Evolutionary conservation across 1,140 invertebrate species (phyloP).

Genomic region (Aphidius ervi): DNA sequence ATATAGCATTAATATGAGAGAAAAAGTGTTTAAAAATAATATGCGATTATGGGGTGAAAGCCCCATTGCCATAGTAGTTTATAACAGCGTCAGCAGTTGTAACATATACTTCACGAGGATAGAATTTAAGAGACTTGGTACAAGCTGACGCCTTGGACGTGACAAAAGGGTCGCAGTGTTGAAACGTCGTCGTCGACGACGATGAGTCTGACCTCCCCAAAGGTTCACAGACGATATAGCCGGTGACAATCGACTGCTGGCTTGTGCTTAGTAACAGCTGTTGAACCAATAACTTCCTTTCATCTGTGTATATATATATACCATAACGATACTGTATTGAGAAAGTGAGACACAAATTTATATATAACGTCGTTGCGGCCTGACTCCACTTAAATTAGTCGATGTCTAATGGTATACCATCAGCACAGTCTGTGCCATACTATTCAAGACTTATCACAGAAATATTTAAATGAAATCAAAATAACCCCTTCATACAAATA

Average conservation of each 20-base stretch:
- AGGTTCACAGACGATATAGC: conserved; percentile 23
- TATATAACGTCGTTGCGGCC: not conserved
- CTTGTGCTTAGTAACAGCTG: conserved; percentile 46
- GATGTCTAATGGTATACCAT: conserved; percentile 8
- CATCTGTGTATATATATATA: not conserved
- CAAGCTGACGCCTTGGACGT: conserved; percentile 48
- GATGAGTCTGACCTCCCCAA: conserved; percentile 47
- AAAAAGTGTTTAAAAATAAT: conserved; percentile 16
- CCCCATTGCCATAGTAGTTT: conserved; percentile 34
- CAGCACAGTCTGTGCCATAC: conserved; percentile 15
- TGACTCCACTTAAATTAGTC: conserved; percentile 19
- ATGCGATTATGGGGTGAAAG: conserved; percentile 10
- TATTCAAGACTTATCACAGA: not conserved
- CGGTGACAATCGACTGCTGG: conserved; percentile 49
- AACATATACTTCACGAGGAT: conserved; percentile 31
- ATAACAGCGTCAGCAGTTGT: conserved; percentile 53
- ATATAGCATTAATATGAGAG: conserved; percentile 19
- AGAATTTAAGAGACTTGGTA: conserved; percentile 53
- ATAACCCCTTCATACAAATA: too few species aligned
- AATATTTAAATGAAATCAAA: too few species aligned
- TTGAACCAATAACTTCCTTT: conserved; percentile 49
- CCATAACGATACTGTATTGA: not conserved
- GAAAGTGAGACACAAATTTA: conserved; percentile 1
- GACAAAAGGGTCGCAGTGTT: conserved; percentile 29
- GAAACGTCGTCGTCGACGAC: conserved; percentile 27